phyloP scores from a whole-genome alignment of 2,888 invertebrate genomes.

The Scaptomyza tumidula region DNA sequence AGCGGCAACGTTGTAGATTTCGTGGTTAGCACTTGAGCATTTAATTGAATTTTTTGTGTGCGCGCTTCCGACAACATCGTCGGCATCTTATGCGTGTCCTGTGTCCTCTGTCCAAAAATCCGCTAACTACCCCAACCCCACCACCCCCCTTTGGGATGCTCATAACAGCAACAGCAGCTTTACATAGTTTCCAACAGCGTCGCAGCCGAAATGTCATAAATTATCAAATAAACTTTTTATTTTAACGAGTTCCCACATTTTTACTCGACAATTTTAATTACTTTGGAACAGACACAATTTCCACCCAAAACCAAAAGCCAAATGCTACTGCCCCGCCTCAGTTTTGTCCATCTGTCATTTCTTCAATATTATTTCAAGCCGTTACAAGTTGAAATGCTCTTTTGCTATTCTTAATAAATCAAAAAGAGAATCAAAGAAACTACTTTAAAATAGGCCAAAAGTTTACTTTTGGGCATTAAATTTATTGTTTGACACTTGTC shows the following conservation, averaged over 20 bases:
- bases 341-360: constrained; percentile 21
- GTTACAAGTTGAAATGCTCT: constrained; percentile 1
- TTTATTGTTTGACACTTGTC: neutral
- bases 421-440: constrained; percentile 6
- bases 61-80: constrained; percentile 38
- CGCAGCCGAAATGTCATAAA: constrained; percentile 57
- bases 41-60: constrained; percentile 68
- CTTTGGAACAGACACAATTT: constrained; percentile 40
- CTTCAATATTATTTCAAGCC: constrained; percentile 29
- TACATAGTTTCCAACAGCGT: constrained; percentile 40
- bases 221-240: constrained; percentile 71
- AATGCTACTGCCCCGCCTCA: constrained; percentile 15
- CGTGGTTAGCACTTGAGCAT: constrained; percentile 71
- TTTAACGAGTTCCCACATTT: constrained; percentile 56
- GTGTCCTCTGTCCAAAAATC: constrained; percentile 26
- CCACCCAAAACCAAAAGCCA: constrained; percentile 16
- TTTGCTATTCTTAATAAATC: constrained; percentile 5
- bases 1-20: constrained; percentile 50
- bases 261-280: constrained; percentile 58
- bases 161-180: constrained; percentile 15
- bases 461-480: neutral
- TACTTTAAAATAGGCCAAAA: neutral
- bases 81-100: constrained; percentile 60
- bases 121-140: neutral
- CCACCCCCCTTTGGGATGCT: neutral